Evolutionary conservation across 2,797 vertebrate genomes (phyloP), one percentile per base, ranked within the genome.

Genomic region (Kryptolebias ocellatus): DNA sequence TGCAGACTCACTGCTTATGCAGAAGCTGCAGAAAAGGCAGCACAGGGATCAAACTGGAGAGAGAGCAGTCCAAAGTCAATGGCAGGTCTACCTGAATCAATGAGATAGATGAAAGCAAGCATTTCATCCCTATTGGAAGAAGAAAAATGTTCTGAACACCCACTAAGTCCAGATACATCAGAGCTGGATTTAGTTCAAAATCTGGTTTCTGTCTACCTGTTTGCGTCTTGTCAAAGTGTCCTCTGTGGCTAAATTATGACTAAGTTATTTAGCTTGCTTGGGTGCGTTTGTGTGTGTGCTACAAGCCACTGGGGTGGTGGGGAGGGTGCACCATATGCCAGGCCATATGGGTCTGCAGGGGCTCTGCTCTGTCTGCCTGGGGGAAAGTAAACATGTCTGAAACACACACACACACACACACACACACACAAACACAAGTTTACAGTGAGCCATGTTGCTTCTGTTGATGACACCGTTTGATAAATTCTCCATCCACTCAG

Each of bases 321-420:
- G 18, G 77, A 66, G 52, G 56, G 34, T 42, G 62, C 71, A 65
- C 88, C 90, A 90, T 89, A 89, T 91, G 86, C 79, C 70, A 64
- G 78, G n/a, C 86, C 83, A 88, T 89, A 90, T 90, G 88, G 70
- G 80, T 80, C 83, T 87, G 79, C 82, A 78, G 70, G 83, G 79
- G 47, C 70, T 81, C 76, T 79, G 79, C 73, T 83, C 64, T 68
- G 76, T 87, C 78, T 80, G 80, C 84, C 81, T 64, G 59, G 77
- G 81, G 82, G 75, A 81, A 80, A 84, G 87, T 87, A 89, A 88
- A 90, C 83, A 89, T 79, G 75, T 85, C 83, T 87, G 78, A 80
- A 79, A 78, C 50, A 67, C 72, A 79, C 20, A 67, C 72, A 79
- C 73, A 68, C 72, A 77, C 73, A 68, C 58, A 79, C 75, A 79